These are phyloP conservation scores for Drosophila hydei DNA, from an alignment of 1,140 invertebrate species.

Conservation along the genomic window DNA sequence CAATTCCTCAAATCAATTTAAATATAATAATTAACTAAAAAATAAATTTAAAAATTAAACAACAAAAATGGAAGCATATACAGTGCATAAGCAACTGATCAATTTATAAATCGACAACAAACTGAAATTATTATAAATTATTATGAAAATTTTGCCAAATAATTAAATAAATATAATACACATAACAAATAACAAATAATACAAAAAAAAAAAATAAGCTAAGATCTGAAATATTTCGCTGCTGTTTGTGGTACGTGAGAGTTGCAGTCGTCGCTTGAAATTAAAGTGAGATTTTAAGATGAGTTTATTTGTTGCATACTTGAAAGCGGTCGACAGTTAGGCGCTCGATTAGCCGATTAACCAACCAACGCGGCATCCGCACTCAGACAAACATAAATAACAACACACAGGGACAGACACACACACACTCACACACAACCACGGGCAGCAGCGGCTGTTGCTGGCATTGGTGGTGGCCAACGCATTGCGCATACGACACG, in stretches of 20 bases:
- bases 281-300: slow-evolving; percentile 14
- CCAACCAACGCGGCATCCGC: slow-evolving; percentile 65
- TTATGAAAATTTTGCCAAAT: slow-evolving; percentile 38
- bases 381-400: slow-evolving; percentile 25
- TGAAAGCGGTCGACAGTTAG: slow-evolving; percentile 37
- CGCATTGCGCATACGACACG: slow-evolving; percentile 74
- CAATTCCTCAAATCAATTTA: slow-evolving; percentile 49
- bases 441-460: slow-evolving; percentile 66
- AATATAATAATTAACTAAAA: slow-evolving; percentile 25
- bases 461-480: slow-evolving; percentile 63
- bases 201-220: slow-evolving; percentile 34
- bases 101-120: slow-evolving; percentile 21
- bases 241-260: slow-evolving; percentile 71
- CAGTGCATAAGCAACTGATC: slow-evolving; percentile 53
- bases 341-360: slow-evolving; percentile 72
- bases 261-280: slow-evolving; percentile 39
- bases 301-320: slow-evolving; percentile 47
- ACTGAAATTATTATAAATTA: slow-evolving; percentile 6
- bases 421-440: slow-evolving; percentile 31
- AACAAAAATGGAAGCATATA: slow-evolving; percentile 29
- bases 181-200: slow-evolving; percentile 26
- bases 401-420: slow-evolving; percentile 11
- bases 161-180: slow-evolving; percentile 18
- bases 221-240: slow-evolving; percentile 47
- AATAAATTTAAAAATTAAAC: slow-evolving; percentile 34